phyloP scores from a whole-genome alignment of 2,888 invertebrate species.

The Mesopsocus fuscifrons region DNA sequence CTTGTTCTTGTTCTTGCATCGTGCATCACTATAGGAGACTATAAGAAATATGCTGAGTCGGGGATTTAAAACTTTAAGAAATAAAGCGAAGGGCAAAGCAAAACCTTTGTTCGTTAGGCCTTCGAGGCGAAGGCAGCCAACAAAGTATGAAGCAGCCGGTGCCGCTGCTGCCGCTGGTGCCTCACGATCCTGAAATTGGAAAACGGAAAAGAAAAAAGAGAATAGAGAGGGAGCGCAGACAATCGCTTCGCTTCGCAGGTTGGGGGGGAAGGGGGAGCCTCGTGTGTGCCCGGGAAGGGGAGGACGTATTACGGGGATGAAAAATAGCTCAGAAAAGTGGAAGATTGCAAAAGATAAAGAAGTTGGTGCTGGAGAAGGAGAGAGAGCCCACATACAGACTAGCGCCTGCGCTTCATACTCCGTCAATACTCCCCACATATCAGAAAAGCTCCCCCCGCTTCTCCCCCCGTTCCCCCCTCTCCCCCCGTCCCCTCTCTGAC shows the following conservation, averaged over 20 bases:
- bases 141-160: too few relatives aligned
- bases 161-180: too few relatives aligned
- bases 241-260: not conserved
- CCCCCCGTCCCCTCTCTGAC: too few relatives aligned
- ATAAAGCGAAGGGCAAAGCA: too few relatives aligned
- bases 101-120: too few relatives aligned
- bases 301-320: constrained; percentile 10
- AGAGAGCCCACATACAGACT: constrained; percentile 5
- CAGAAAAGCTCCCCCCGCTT: too few relatives aligned
- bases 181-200: not conserved
- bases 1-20: too few relatives aligned
- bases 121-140: too few relatives aligned
- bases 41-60: too few relatives aligned
- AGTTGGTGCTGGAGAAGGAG: constrained; percentile 6
- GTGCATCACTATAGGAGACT: too few relatives aligned
- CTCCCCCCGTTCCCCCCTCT: too few relatives aligned
- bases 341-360: constrained; percentile 10
- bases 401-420: constrained; percentile 2
- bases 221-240: not conserved
- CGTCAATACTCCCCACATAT: constrained; percentile 9
- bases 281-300: constrained; percentile 9
- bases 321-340: constrained; percentile 10
- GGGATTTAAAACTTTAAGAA: too few relatives aligned
- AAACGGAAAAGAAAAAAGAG: not conserved
- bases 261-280: not conserved